phyloP scores from a whole-genome alignment of 2,797 vertebrate genomes.

The Meriones psammophilus region DNA sequence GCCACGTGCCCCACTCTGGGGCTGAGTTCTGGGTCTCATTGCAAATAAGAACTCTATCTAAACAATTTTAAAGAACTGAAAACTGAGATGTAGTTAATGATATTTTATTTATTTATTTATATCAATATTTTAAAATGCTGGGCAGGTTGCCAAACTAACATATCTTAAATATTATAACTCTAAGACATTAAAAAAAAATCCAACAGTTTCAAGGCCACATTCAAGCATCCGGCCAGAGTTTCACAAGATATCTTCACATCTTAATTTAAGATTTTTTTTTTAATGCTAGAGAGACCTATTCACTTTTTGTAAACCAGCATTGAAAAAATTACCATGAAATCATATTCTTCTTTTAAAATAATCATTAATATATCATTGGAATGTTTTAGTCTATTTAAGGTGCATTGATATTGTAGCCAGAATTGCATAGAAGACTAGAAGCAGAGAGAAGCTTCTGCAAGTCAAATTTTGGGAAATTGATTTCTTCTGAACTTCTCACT shows the following conservation, averaged over 20 bases:
- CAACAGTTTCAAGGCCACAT: not conserved
- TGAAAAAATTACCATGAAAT: not conserved
- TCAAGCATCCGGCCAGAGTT: not conserved
- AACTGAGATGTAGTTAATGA: not conserved
- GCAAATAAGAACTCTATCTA: not conserved
- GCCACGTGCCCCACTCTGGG: not conserved
- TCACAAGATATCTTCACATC: not conserved
- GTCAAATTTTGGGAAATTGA: constrained; percentile 18
- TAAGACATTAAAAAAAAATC: not conserved
- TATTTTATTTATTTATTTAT: not conserved
- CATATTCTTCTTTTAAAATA: not conserved
- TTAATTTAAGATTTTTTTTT: not conserved
- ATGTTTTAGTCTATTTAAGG: not conserved
- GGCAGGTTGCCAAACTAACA: not conserved
- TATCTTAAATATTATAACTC: not conserved
- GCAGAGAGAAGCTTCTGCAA: not conserved
- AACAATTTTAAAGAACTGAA: not conserved
- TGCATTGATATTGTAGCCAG: not conserved
- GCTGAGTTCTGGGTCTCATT: not conserved
- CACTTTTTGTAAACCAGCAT: not conserved
- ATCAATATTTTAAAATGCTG: not conserved
- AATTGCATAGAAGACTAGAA: not conserved
- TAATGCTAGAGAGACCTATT: not conserved
- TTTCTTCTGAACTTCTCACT: not conserved
- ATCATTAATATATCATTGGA: not conserved